phyloP scores from a whole-genome alignment of 2,888 invertebrate species.

The Chorisops tibialis region DNA sequence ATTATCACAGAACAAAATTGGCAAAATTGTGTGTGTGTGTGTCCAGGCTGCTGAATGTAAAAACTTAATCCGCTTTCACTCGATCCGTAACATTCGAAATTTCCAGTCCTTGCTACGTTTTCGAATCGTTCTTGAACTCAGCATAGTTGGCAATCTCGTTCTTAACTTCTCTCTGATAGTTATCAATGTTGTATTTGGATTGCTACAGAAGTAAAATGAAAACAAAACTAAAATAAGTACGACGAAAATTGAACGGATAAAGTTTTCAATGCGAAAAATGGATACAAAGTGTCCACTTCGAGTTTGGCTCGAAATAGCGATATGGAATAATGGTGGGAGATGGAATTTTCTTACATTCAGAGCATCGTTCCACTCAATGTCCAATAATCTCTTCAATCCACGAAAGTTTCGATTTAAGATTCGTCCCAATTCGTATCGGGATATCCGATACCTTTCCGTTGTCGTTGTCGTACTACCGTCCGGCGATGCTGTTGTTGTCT shows the following conservation, averaged over 20 bases:
- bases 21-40: constrained; percentile 21
- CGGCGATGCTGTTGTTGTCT: constrained; percentile 34
- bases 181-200: constrained; percentile 46
- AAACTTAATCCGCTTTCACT: constrained; percentile 13
- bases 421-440: constrained; percentile 48
- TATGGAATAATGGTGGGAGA: too few relatives aligned
- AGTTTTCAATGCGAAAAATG: constrained; percentile 16
- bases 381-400: constrained; percentile 46
- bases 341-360: constrained; percentile 43
- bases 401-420: constrained; percentile 49
- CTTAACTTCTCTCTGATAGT: constrained; percentile 45
- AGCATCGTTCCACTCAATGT: constrained; percentile 47
- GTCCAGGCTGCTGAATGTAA: constrained; percentile 4
- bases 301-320: too few relatives aligned
- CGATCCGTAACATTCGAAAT: constrained; percentile 5
- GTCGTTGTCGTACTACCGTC: constrained; percentile 38
- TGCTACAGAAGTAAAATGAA: constrained; percentile 39
- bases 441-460: constrained; percentile 46
- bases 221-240: constrained; percentile 10
- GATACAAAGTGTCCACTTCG: constrained; percentile 18
- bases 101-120: constrained; percentile 9
- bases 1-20: constrained; percentile 28
- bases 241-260: constrained; percentile 14
- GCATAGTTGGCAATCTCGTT: constrained; percentile 39
- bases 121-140: constrained; percentile 20